Percentiles rank a stretch among this genome's conserved stretches.
These are phyloP conservation scores for Paguma larvata DNA, from an alignment of 2,797 vertebrate genomes.

Conservation along the genomic window DNA sequence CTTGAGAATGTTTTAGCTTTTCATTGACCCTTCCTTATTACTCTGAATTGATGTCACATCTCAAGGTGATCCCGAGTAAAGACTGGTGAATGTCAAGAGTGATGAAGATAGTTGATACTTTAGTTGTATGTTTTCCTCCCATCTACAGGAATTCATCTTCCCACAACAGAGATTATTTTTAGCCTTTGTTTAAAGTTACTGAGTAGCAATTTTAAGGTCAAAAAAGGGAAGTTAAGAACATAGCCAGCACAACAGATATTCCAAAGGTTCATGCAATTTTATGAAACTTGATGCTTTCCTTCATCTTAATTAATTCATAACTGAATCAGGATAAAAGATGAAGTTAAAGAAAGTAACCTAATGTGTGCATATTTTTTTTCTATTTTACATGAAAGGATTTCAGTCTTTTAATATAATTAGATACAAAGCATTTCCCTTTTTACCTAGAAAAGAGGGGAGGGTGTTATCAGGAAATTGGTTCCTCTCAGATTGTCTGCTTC, in stretches of 20 bases:
- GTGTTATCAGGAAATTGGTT: conserved; percentile 74
- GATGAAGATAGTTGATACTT: conserved; percentile 79
- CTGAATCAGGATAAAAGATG: conserved; percentile 42
- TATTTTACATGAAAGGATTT: conserved; percentile 59
- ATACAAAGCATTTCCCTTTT: conserved; percentile 68
- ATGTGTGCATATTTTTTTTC: not conserved
- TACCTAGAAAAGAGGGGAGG: conserved; percentile 39
- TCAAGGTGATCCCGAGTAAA: conserved; percentile 80
- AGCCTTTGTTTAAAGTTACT: conserved; percentile 69
- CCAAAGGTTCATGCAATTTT: conserved; percentile 41
- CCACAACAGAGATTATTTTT: conserved; percentile 58
- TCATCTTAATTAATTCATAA: conserved; percentile 60
- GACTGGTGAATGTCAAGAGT: conserved; percentile 70
- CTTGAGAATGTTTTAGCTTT: conserved; percentile 80
- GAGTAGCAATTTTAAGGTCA: conserved; percentile 61
- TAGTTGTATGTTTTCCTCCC: conserved; percentile 66
- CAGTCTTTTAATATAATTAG: conserved; percentile 71
- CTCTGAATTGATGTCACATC: conserved; percentile 81
- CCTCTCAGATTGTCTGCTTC: conserved; percentile 36
- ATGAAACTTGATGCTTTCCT: conserved; percentile 47
- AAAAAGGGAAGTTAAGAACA: conserved; percentile 23
- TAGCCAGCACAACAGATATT: not conserved
- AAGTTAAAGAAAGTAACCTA: conserved; percentile 53
- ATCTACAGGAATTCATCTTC: conserved; percentile 68
- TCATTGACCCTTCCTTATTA: conserved; percentile 83